These are phyloP conservation scores for Epizoanthus stellaris DNA, from an alignment of 92 coral and sea anemone genomes.

Conservation along the genomic window DNA sequence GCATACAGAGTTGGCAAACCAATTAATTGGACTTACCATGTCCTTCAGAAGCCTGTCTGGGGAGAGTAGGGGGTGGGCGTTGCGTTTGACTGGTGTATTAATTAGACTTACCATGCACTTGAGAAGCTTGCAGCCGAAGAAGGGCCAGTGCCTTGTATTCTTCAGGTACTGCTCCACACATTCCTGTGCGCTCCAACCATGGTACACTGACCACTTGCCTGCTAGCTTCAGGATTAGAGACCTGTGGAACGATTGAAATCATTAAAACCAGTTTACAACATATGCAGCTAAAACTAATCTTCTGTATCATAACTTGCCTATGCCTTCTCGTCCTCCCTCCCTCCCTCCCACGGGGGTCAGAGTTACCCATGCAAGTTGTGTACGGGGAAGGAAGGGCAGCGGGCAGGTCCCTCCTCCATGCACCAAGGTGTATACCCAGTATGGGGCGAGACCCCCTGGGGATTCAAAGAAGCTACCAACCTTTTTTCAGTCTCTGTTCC, in stretches of 20 bases:
- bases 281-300: too few relatives aligned
- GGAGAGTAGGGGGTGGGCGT: neutral
- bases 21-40: too few relatives aligned
- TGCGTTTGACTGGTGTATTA: neutral
- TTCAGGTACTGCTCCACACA: conserved; percentile 84
- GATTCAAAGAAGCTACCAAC: neutral
- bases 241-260: conserved; percentile 1
- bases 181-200: conserved; percentile 87
- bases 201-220: conserved; percentile 90
- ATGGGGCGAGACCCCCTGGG: too few relatives aligned
- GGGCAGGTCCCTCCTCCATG: neutral
- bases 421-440: neutral
- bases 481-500: conserved; percentile 49
- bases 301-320: neutral
- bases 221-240: conserved; percentile 82
- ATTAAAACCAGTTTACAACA: too few relatives aligned
- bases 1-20: too few relatives aligned
- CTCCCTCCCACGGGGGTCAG: too few relatives aligned
- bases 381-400: neutral
- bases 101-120: conserved; percentile 83
- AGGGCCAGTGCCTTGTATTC: conserved; percentile 91
- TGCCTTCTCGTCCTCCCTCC: neutral
- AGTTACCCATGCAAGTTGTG: neutral
- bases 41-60: neutral
- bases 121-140: conserved; percentile 93